These are phyloP conservation scores for Cottus gobio DNA, from an alignment of 2,113 vertebrate genomes.

Conservation along the genomic window DNA sequence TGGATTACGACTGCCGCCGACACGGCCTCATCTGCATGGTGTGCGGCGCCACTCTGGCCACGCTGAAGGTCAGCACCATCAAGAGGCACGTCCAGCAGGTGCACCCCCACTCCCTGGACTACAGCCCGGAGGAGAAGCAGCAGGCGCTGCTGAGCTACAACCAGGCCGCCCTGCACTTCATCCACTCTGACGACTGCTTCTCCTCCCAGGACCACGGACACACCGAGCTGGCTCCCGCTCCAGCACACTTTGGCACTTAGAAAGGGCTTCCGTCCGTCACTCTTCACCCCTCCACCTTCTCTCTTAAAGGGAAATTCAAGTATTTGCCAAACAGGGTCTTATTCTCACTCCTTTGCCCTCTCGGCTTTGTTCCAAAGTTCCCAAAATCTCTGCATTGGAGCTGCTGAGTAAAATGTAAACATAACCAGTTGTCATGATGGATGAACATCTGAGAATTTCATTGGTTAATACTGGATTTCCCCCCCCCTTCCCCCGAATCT, in stretches of 20 bases:
- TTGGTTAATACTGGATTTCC: slow-evolving; percentile 10
- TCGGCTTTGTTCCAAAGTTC: background rate
- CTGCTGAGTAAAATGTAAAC: background rate
- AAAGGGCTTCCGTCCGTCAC: slow-evolving; percentile 33
- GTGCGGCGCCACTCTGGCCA: slow-evolving; percentile 87
- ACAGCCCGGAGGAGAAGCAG: slow-evolving; percentile 85
- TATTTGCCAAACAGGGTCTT: slow-evolving; percentile 10
- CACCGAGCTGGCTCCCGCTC: slow-evolving; percentile 18
- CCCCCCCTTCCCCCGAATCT: slow-evolving; percentile 20
- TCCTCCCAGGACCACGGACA: slow-evolving; percentile 74
- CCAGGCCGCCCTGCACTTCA: slow-evolving; percentile 82
- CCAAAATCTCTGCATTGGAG: background rate
- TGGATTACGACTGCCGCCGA: slow-evolving; percentile 91
- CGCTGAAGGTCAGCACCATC: slow-evolving; percentile 90
- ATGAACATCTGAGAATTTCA: background rate
- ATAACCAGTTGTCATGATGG: background rate
- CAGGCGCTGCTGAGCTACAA: slow-evolving; percentile 87
- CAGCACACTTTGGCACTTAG: slow-evolving; percentile 64
- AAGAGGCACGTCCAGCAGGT: slow-evolving; percentile 92
- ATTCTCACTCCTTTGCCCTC: background rate
- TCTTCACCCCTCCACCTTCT: slow-evolving; percentile 2
- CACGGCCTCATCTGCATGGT: slow-evolving; percentile 90
- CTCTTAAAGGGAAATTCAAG: slow-evolving; percentile 19
- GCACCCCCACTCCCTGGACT: slow-evolving; percentile 89
- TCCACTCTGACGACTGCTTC: slow-evolving; percentile 83